These are phyloP conservation scores for Tenrec ecaudatus DNA, from an alignment of 2,113 vertebrate species.

Conservation along the genomic window DNA sequence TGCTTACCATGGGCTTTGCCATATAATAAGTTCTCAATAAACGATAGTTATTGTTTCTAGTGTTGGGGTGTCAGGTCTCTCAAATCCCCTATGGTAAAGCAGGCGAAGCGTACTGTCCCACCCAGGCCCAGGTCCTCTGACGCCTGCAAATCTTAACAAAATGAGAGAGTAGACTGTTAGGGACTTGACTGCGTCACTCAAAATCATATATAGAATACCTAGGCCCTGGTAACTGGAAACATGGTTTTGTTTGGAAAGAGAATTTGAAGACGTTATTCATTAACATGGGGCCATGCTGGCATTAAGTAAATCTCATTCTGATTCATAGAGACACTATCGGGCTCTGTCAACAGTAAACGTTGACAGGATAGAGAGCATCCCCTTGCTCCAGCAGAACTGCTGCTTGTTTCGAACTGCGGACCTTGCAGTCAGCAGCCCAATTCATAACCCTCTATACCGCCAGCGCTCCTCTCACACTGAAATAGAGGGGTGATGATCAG, in stretches of 20 bases:
- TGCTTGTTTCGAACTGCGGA: too few relatives aligned
- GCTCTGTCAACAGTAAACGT: too few relatives aligned
- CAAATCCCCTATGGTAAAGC: background rate
- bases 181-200: too few relatives aligned
- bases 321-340: too few relatives aligned
- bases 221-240: too few relatives aligned
- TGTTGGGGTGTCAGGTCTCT: background rate
- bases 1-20: background rate
- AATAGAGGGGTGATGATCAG: background rate
- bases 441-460: too few relatives aligned
- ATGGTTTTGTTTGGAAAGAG: background rate
- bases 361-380: too few relatives aligned
- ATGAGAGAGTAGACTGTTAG: background rate
- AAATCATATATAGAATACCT: too few relatives aligned
- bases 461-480: background rate
- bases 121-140: background rate
- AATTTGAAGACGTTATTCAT: background rate
- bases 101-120: background rate
- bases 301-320: too few relatives aligned
- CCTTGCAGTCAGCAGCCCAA: too few relatives aligned
- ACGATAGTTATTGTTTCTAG: background rate
- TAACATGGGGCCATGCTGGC: background rate
- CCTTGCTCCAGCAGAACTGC: too few relatives aligned
- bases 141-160: background rate
- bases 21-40: conserved; percentile 19